Evolutionary conservation across 2,888 invertebrate species (phyloP).

Genomic region (Rugalucina vietnamica): DNA sequence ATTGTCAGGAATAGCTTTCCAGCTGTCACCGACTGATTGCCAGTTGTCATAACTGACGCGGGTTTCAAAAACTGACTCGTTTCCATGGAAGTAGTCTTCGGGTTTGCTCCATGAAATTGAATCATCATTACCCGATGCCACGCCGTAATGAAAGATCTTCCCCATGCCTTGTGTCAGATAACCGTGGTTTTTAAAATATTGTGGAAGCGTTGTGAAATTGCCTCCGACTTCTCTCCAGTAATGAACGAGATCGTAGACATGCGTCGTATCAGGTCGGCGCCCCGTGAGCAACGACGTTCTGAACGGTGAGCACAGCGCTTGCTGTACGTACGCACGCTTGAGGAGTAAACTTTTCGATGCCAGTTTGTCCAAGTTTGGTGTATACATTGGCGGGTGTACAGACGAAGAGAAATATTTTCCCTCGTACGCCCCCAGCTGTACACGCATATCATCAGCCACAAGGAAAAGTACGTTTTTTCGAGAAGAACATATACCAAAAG

Average conservation of each 20-base stretch:
- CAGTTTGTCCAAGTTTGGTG: constrained; percentile 90
- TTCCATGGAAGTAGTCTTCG: constrained; percentile 61
- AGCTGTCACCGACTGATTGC: too few species aligned
- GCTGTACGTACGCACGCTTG: constrained; percentile 88
- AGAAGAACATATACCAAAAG: not conserved
- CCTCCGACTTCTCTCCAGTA: constrained; percentile 64
- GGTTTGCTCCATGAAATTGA: constrained; percentile 70
- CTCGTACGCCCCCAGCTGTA: constrained; percentile 46
- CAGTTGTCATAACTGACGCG: too few species aligned
- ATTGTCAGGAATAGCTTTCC: constrained; percentile 62
- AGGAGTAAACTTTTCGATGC: constrained; percentile 88
- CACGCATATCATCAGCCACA: constrained; percentile 53
- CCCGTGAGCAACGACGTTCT: constrained; percentile 65
- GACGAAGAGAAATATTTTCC: constrained; percentile 52
- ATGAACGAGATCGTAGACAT: constrained; percentile 55
- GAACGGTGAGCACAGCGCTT: constrained; percentile 95
- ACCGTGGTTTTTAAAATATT: constrained; percentile 62
- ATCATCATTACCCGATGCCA: constrained; percentile 55
- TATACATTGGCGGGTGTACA: constrained; percentile 86
- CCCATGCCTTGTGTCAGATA: constrained; percentile 62
- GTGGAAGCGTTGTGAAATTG: constrained; percentile 64
- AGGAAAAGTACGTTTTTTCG: constrained; percentile 58
- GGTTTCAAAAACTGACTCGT: constrained; percentile 24
- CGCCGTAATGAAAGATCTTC: constrained; percentile 62
- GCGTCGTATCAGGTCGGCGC: constrained; percentile 66